These are phyloP conservation scores for Melanotaenia boesemani DNA, from an alignment of 2,797 vertebrate species.

Conservation along the genomic window DNA sequence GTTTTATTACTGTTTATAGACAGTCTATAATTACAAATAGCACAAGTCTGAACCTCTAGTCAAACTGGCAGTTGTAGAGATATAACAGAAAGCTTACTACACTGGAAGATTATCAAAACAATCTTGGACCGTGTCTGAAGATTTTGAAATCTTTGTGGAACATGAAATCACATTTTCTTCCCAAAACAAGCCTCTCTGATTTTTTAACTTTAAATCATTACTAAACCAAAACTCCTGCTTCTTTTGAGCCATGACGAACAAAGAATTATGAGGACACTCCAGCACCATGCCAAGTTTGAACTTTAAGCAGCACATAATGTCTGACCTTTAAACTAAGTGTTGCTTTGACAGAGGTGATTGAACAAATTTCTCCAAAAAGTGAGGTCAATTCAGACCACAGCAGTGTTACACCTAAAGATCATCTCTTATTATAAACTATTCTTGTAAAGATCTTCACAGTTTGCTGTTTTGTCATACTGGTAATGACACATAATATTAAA, in stretches of 20 bases:
- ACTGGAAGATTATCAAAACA: slow-evolving; percentile 20
- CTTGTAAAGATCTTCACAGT: background rate
- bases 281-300: slow-evolving; percentile 39
- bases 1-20: too few relatives aligned
- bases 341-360: slow-evolving; percentile 3
- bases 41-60: background rate
- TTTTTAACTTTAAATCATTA: slow-evolving; percentile 26
- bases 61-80: background rate
- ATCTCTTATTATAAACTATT: background rate
- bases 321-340: slow-evolving; percentile 66
- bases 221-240: slow-evolving; percentile 7
- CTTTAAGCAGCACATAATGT: slow-evolving; percentile 50
- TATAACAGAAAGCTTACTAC: background rate
- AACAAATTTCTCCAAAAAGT: slow-evolving; percentile 6
- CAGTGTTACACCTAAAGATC: background rate
- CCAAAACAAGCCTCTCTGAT: background rate
- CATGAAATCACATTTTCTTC: slow-evolving; percentile 15
- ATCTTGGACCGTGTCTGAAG: slow-evolving; percentile 9
- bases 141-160: slow-evolving; percentile 14
- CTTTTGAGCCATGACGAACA: background rate
- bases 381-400: slow-evolving; percentile 38
- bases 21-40: background rate
- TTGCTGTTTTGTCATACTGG: background rate
- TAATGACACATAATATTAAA: background rate
- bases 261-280: slow-evolving; percentile 10